Evolutionary conservation across 2,113 vertebrate genomes (phyloP).

Genomic region (Beaufortia kweichowensis): DNA sequence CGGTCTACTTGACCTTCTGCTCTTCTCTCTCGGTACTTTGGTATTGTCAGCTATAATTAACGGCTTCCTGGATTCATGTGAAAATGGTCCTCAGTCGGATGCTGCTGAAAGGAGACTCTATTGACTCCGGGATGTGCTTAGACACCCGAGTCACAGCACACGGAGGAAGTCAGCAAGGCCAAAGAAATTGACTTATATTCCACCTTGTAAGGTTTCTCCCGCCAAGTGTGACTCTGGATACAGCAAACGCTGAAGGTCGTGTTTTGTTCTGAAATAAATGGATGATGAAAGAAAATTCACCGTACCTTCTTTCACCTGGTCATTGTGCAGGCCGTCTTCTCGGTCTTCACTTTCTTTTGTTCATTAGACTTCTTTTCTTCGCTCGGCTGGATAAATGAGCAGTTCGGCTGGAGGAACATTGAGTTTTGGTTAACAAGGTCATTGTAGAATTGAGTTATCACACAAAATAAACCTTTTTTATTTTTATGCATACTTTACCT

Average conservation of each 20-base stretch:
- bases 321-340: neutral
- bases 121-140: conserved; percentile 6
- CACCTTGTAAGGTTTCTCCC: conserved; percentile 10
- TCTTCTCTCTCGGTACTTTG: neutral
- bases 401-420: neutral
- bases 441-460: no score
- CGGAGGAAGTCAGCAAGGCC: neutral
- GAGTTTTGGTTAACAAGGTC: neutral
- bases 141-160: conserved; percentile 2
- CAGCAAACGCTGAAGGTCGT: conserved; percentile 13
- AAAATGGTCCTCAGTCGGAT: neutral
- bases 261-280: conserved; percentile 17
- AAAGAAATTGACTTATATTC: conserved; percentile 7
- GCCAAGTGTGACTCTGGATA: neutral
- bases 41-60: conserved; percentile 34
- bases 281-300: conserved; percentile 6
- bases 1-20: conserved; percentile 12
- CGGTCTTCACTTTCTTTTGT: conserved; percentile 5
- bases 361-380: neutral
- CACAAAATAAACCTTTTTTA: no score
- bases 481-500: no score
- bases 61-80: neutral
- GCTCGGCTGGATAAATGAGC: neutral
- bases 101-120: conserved; percentile 7
- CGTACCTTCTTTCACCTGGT: neutral